Percentiles rank a stretch among this genome's conserved stretches.
These are phyloP conservation scores for Petrolisthes manimaculis DNA, from an alignment of 2,888 invertebrate genomes.

Conservation along the genomic window DNA sequence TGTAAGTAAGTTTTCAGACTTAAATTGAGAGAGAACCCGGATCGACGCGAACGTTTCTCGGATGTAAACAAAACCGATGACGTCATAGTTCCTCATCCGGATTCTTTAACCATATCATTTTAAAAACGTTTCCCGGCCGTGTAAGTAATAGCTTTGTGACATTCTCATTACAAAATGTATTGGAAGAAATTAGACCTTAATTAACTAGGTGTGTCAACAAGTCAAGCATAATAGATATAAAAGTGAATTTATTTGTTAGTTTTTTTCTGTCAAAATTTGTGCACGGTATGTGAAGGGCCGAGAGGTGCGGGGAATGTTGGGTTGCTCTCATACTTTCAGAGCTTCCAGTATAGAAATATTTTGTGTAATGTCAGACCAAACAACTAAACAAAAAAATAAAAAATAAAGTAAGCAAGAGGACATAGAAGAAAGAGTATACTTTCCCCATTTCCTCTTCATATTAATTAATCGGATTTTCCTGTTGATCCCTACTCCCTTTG, in stretches of 20 bases:
- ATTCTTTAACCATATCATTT: conserved; percentile 18
- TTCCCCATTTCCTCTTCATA: background rate
- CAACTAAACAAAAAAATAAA: background rate
- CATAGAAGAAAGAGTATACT: background rate
- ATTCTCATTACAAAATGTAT: too few species aligned
- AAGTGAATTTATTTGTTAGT: too few species aligned
- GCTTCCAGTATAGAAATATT: conserved; percentile 47
- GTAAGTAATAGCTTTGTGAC: background rate
- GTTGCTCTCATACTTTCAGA: conserved; percentile 24
- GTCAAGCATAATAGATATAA: too few species aligned
- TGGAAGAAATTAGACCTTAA: too few species aligned
- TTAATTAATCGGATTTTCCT: too few species aligned
- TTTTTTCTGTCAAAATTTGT: too few species aligned
- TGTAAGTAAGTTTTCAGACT: background rate
- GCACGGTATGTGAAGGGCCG: too few species aligned
- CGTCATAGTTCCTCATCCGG: background rate
- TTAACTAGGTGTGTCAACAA: too few species aligned
- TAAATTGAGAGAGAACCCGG: conserved; percentile 2
- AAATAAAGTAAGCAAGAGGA: conserved; percentile 26
- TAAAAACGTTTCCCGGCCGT: background rate
- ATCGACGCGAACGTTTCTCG: background rate
- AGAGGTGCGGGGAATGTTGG: background rate
- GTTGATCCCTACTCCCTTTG: too few species aligned
- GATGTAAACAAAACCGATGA: background rate
- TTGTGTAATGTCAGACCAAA: conserved; percentile 41